Conservation (phyloP, 2,113 vertebrate species). For the Microcebus griseorufus region DNA sequence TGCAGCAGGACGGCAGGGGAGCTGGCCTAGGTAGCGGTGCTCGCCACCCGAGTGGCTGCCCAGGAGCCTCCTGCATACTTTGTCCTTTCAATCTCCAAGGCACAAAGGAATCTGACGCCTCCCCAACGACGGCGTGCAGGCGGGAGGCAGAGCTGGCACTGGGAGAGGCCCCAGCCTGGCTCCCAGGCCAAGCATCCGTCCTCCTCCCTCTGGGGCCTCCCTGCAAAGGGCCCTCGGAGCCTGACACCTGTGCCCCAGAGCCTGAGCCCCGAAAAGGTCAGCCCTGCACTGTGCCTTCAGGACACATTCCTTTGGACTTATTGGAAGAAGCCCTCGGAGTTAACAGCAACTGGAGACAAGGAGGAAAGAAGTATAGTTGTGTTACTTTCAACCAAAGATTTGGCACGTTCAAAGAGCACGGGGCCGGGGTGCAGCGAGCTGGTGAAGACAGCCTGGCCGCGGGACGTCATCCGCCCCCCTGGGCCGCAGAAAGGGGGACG, state of each 20-base stretch:
- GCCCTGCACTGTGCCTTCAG: background rate
- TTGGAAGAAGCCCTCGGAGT: background rate
- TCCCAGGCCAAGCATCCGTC: background rate
- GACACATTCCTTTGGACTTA: background rate
- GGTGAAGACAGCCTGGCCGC: too few relatives aligned
- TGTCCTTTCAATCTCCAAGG: background rate
- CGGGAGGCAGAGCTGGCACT: background rate
- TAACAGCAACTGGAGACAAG: background rate
- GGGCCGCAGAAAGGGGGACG: too few relatives aligned
- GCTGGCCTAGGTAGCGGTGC: background rate
- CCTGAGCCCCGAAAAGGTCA: background rate
- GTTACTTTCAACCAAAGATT: background rate
- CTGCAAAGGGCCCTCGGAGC: background rate
- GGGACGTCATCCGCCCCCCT: too few relatives aligned
- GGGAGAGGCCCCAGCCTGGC: background rate
- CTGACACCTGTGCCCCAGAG: accelerated
- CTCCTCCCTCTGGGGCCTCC: background rate
- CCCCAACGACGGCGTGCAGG: too few relatives aligned
- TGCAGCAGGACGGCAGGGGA: background rate
- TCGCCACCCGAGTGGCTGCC: background rate
- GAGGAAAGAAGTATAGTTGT: background rate
- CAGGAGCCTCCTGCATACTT: background rate
- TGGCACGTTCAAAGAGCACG: background rate
- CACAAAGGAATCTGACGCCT: background rate
- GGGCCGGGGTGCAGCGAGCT: accelerated